Evolutionary conservation across 2,113 vertebrate genomes (phyloP).

Genomic region (Phaethornis superciliosus): DNA sequence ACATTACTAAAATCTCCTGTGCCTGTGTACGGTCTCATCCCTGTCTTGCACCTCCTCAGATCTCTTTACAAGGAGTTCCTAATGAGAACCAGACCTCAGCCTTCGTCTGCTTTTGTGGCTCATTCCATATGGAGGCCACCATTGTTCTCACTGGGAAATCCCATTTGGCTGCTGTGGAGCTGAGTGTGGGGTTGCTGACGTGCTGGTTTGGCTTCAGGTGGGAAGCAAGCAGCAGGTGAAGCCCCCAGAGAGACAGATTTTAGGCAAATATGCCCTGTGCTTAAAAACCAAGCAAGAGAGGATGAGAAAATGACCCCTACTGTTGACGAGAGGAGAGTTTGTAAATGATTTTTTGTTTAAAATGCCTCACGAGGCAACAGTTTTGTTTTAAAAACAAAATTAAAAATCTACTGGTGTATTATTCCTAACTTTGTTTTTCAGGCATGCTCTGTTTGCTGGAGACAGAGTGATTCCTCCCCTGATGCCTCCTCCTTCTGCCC

Average conservation of each 20-base stretch:
- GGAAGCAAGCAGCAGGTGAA: neutral
- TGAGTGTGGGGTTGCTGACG: neutral
- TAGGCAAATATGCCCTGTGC: neutral
- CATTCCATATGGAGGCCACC: rapidly evolving
- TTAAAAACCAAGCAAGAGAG: neutral
- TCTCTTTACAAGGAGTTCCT: neutral
- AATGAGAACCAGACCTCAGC: neutral
- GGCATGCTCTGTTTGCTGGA: neutral
- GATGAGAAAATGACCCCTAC: neutral
- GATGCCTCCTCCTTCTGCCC: neutral
- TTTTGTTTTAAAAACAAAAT: neutral
- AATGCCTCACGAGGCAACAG: neutral
- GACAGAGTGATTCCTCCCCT: neutral
- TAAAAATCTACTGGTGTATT: neutral
- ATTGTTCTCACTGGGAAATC: rapidly evolving
- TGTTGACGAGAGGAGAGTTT: neutral
- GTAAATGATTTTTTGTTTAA: neutral
- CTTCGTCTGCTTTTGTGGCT: neutral
- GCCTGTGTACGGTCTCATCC: neutral
- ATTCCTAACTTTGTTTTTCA: neutral
- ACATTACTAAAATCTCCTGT: rapidly evolving
- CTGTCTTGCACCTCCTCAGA: neutral
- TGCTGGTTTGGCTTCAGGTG: rapidly evolving
- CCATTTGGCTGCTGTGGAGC: neutral
- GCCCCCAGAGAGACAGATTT: neutral